Percentiles rank a stretch among this genome's conserved stretches.
Conservation (phyloP, 2,888 invertebrate species). For the Herminia tarsipennalis region DNA sequence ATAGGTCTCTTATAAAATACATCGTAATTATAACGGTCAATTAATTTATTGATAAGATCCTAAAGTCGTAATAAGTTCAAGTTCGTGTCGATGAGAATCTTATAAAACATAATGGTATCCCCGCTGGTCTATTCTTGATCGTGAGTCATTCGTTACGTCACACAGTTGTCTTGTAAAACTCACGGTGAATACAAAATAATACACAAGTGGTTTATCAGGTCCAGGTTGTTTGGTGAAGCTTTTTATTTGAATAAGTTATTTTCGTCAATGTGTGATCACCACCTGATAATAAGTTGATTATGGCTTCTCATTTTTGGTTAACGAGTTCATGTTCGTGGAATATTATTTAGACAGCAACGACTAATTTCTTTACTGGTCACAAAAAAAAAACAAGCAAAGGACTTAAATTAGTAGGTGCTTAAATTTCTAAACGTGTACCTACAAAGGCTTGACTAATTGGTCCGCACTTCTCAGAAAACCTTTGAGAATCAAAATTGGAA, state of each 20-base stretch:
- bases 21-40: conserved; percentile 2
- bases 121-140: conserved; percentile 49
- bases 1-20: neutral
- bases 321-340: too few species aligned
- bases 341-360: too few species aligned
- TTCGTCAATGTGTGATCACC: conserved; percentile 2
- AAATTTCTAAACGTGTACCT: too few species aligned
- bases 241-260: conserved; percentile 2
- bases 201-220: conserved; percentile 20
- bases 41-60: conserved; percentile 14
- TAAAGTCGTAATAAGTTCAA: conserved; percentile 8
- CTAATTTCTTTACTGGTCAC: too few species aligned
- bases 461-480: too few species aligned
- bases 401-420: too few species aligned
- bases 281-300: conserved; percentile 5
- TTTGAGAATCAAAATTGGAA: too few species aligned
- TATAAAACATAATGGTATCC: conserved; percentile 41
- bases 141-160: conserved; percentile 63
- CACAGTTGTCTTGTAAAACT: conserved; percentile 39
- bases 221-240: conserved; percentile 4
- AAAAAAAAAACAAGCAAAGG: too few species aligned
- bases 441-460: too few species aligned
- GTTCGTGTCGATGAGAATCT: conserved; percentile 36
- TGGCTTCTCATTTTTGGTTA: neutral
- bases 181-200: conserved; percentile 32